Evolutionary conservation across 2,888 invertebrate species (phyloP), one percentile per base, ranked within the genome.

Genomic region (Xylophagus ater): DNA sequence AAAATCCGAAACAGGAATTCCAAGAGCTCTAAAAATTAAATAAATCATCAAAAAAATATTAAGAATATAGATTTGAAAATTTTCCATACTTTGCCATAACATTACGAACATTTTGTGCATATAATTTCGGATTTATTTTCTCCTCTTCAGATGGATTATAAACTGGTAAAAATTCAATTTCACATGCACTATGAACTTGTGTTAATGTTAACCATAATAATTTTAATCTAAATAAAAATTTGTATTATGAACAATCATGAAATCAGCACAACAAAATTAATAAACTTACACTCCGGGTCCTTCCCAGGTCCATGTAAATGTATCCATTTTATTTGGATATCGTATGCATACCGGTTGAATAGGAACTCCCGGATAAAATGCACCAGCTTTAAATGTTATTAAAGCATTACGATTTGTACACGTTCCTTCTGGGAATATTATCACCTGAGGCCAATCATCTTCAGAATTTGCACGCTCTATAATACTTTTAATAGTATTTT

Each of bases 341-440:
- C 84, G 73, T 43, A 96, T 79, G 55, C 88, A 79, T 10, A 96
- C 90, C 0, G 94, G 94, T 59, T 96, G 96, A 2, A 96, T 84
- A 0, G 96, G 92, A 10, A 93, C 88, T 1, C 93, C 93, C 0
- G 93, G 92, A 65, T 87, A 87, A 66, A 96, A 96, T 9, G 92
- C 94, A 26, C 94, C 93, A 3, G 82, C 80, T 60, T 87, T 88
- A 65, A 88, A 89, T 24, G 86, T 85, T 51, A 88, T 86, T 51
- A 96, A 68, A 56, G 89, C 89, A 0, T 83, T 81, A 18, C 93
- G 76, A 67, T 96, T 96, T 20, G 94, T 92, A 63, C 93, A 94
- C 0, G 96, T 96, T 33, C 94, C 96, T 63, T 96, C 94, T 0
- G 94, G 90, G 65, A 94, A 96, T 54, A 96, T 90, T 43, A 92